Evolutionary conservation across 1,140 invertebrate genomes (phyloP), one percentile per base, ranked within the genome.

Genomic region (Drosophila kikkawai): DNA sequence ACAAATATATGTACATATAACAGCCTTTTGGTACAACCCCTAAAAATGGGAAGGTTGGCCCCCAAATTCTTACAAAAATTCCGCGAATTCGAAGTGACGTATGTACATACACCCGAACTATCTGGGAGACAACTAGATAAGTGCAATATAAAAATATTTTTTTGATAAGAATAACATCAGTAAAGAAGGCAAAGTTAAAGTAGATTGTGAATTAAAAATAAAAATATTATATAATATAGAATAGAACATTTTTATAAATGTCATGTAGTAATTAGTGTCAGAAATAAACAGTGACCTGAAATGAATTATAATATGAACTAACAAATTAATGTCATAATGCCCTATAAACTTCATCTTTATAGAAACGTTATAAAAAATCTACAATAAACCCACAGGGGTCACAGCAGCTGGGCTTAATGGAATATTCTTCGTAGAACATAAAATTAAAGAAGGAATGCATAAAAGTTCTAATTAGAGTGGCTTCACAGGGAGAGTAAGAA

Each of bases 131-230:
- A 66, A 11, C 11, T 41, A 67, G 36, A 42, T 68, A 41, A 68
- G 19, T 68, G 36, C 29, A 34, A 29, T 11, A 57, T 9, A 37
- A 37, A 34, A 34, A 36, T 17, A 19, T 22, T 15, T 29, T 12
- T 9, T 7, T 68, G 44, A 69, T 67, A 68, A 69, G 44, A 15
- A 37, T 7, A 17, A 39, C 2, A 50, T 8, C 15, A 17, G 22
- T 17, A 15, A 64, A 12, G 32, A 37, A 15, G 32, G 26, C 26
- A 29, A 6, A 29, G 7, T 3, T 5, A 22, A 13, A 3, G n/a
- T 22, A 19, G 4, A 29, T 9, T 12, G 29, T 34, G 1, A 34
- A n/a, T 6, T 11, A 50, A 12, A 36, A 4, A 1, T 36, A 0
- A 7, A n/a, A 34, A 34, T 7, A 19, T 44, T 1, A 19, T 19